A percentile compares a stretch with the other conserved stretches of the same genome.
Evolutionary conservation across 2,797 vertebrate species (phyloP).

Genomic region (Karalla daura): DNA sequence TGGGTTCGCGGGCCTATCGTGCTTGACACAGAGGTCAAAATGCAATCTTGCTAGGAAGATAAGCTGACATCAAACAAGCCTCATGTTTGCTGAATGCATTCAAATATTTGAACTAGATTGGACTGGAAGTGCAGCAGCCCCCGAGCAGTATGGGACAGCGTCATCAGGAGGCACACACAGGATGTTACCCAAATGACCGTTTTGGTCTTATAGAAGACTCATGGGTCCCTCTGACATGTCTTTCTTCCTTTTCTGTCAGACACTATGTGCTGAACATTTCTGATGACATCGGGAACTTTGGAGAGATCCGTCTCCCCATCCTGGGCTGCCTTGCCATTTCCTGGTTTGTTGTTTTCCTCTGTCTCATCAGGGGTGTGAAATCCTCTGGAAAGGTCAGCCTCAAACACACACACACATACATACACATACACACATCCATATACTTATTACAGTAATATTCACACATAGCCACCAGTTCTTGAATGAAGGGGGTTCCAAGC

Average conservation of each 20-base stretch:
- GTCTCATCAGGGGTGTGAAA: constrained; percentile 97
- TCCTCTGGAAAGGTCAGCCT: constrained; percentile 95
- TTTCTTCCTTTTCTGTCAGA: constrained; percentile 77
- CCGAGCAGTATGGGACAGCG: not conserved
- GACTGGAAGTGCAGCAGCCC: constrained; percentile 11
- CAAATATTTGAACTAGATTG: constrained; percentile 58
- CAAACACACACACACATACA: not conserved
- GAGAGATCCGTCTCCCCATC: constrained; percentile 93
- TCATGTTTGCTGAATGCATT: constrained; percentile 35
- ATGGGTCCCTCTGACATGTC: not conserved
- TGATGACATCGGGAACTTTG: constrained; percentile 94
- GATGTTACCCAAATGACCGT: not conserved
- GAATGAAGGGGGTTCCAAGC: not conserved
- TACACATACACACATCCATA: not conserved
- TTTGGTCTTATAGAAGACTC: not conserved
- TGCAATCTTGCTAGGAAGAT: constrained; percentile 33
- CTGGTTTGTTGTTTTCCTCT: constrained; percentile 98
- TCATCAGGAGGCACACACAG: not conserved
- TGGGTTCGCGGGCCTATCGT: not conserved
- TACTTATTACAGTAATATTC: not conserved
- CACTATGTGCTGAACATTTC: constrained; percentile 94
- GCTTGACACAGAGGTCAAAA: constrained; percentile 26
- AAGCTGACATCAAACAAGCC: constrained; percentile 42
- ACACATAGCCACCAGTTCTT: not conserved
- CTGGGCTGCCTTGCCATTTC: constrained; percentile 94